Percentiles rank a stretch among this genome's conserved stretches.
phyloP scores from a whole-genome alignment of 2,113 vertebrate species.

The Tamias sibiricus region DNA sequence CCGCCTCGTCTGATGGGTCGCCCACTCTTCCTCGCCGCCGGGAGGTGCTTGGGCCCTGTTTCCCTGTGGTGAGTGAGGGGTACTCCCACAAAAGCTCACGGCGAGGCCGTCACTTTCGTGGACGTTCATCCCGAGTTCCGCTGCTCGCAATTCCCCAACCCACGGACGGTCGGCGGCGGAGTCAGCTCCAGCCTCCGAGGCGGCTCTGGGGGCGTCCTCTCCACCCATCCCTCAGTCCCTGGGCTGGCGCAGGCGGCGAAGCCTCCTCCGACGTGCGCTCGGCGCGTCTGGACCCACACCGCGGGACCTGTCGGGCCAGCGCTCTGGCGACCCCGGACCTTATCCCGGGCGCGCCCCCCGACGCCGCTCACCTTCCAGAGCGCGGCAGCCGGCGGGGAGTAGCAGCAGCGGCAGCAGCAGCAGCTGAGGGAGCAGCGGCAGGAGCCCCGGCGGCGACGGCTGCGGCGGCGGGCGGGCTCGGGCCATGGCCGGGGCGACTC shows the following conservation, averaged over 20 bases:
- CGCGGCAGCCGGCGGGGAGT: constrained; percentile 82
- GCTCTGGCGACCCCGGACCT: neutral
- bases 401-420: constrained; percentile 75
- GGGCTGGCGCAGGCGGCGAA: neutral
- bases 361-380: constrained; percentile 87
- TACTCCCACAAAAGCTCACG: neutral
- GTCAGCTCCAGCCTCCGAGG: neutral
- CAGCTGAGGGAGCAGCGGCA: constrained; percentile 55
- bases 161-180: neutral
- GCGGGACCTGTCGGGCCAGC: neutral
- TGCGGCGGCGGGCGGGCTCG: constrained; percentile 78
- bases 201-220: neutral
- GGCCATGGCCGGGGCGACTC: constrained; percentile 79
- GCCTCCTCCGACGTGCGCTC: constrained; percentile 35
- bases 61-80: neutral
- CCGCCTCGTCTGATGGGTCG: neutral
- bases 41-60: neutral
- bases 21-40: neutral
- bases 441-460: constrained; percentile 64
- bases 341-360: constrained; percentile 7
- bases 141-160: neutral
- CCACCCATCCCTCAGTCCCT: neutral
- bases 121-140: neutral
- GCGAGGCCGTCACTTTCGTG: neutral
- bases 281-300: no score